Evolutionary conservation across 1,140 invertebrate genomes (phyloP).

Genomic region (Probaryconus sp.): DNA sequence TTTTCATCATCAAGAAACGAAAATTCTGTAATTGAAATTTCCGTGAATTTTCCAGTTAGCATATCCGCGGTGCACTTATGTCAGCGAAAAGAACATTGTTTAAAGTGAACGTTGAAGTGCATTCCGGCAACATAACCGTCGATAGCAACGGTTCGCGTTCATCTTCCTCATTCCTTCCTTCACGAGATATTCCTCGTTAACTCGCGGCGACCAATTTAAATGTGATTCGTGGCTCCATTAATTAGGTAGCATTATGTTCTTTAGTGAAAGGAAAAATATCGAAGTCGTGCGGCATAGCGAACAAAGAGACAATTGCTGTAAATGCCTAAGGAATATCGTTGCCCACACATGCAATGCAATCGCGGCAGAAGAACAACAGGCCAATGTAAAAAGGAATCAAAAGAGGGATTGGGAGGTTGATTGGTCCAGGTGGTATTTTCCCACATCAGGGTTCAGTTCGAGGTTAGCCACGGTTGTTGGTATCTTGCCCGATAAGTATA

Average conservation of each 20-base stretch:
- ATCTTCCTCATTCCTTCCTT: constrained; percentile 47
- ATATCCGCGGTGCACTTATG: too few relatives aligned
- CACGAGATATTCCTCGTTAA: constrained; percentile 50
- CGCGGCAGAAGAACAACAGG: background rate
- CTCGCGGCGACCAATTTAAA: constrained; percentile 41
- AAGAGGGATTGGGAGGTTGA: background rate
- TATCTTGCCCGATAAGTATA: constrained; percentile 29
- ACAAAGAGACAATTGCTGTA: constrained; percentile 53
- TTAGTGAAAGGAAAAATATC: constrained; percentile 50
- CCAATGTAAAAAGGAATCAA: constrained; percentile 27
- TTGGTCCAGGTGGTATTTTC: constrained; percentile 33
- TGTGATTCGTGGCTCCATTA: constrained; percentile 57
- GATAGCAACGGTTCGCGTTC: constrained; percentile 23
- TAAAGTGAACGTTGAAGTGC: constrained; percentile 29
- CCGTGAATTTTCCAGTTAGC: too few relatives aligned
- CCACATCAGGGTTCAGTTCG: constrained; percentile 12
- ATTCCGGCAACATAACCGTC: constrained; percentile 17
- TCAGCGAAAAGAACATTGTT: constrained; percentile 4
- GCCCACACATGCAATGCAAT: constrained; percentile 32
- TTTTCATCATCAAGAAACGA: too few relatives aligned
- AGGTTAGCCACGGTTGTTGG: constrained; percentile 8
- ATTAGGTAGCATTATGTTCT: constrained; percentile 51
- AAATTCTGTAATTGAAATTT: too few relatives aligned
- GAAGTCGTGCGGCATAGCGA: constrained; percentile 45
- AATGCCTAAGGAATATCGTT: constrained; percentile 25